These are phyloP conservation scores for Halyomorpha halys DNA, from an alignment of 1,140 invertebrate genomes.

Conservation along the genomic window DNA sequence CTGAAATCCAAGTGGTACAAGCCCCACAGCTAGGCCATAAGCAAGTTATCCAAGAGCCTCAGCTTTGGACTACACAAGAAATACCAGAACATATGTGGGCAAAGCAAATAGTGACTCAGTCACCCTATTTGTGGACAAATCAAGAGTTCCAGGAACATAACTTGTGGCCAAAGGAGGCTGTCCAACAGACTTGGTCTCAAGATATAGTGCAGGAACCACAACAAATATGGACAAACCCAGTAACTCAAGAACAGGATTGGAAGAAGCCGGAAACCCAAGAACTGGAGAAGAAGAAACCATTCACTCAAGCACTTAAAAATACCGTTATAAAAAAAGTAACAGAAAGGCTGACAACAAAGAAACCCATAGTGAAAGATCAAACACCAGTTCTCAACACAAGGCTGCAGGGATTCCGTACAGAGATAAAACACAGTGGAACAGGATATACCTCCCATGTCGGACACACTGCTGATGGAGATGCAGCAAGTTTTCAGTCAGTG, in stretches of 20 bases:
- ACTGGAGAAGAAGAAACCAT: background rate
- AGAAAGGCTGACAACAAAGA: background rate
- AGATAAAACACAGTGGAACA: background rate
- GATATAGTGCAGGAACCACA: too few species aligned
- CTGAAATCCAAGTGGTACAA: background rate
- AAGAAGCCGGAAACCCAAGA: background rate
- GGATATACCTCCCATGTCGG: conserved; percentile 4
- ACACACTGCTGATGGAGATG: background rate
- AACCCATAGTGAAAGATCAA: background rate
- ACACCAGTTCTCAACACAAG: background rate
- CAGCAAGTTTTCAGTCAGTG: background rate
- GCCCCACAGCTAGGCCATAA: background rate
- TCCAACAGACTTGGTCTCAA: background rate
- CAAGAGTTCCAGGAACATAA: background rate
- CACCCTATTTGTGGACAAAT: background rate
- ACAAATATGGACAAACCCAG: background rate
- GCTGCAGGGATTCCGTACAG: background rate
- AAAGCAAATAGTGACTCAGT: background rate
- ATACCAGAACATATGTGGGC: background rate
- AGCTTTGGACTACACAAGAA: background rate
- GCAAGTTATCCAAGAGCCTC: background rate
- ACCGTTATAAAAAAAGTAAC: background rate
- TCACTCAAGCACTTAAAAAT: background rate
- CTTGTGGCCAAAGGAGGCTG: background rate
- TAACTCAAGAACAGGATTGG: background rate